Conservation (phyloP, 2,113 vertebrate genomes). For the Barnardius zonarius region DNA sequence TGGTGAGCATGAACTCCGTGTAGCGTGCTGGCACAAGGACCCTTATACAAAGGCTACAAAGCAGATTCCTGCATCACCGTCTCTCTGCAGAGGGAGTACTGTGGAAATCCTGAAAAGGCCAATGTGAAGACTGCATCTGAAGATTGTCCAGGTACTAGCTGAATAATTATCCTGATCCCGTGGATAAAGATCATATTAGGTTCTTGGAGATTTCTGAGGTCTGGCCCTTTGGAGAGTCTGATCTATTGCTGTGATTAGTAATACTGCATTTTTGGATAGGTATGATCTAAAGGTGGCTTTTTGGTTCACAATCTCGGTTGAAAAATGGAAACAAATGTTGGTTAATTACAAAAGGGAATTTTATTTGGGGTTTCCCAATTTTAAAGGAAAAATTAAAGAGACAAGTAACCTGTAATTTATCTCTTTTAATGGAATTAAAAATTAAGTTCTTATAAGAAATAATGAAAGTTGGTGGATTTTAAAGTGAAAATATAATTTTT, state of each 20-base stretch:
- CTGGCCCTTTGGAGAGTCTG: not conserved
- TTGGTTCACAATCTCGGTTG: not conserved
- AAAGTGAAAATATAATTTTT: not conserved
- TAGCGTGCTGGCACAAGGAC: not conserved
- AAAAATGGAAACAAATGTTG: not conserved
- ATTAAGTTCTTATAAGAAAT: not conserved
- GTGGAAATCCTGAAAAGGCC: not conserved
- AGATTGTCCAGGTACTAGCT: not conserved
- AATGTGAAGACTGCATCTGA: fast-evolving
- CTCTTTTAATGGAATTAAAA: not conserved
- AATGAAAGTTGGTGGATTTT: not conserved
- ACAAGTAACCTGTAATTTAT: not conserved
- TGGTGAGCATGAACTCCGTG: not conserved
- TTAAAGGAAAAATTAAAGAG: not conserved
- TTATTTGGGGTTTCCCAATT: not conserved
- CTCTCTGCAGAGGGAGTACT: not conserved
- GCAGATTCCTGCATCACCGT: not conserved
- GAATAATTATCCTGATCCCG: not conserved
- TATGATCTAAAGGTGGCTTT: not conserved
- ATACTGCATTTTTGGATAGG: not conserved
- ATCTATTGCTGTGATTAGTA: not conserved
- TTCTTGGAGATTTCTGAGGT: not conserved
- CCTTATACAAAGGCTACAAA: not conserved
- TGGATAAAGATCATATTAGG: not conserved
- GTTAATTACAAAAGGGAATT: not conserved